These are phyloP conservation scores for Calcarius lapponicus DNA, from an alignment of 2,797 vertebrate species.

Conservation along the genomic window DNA sequence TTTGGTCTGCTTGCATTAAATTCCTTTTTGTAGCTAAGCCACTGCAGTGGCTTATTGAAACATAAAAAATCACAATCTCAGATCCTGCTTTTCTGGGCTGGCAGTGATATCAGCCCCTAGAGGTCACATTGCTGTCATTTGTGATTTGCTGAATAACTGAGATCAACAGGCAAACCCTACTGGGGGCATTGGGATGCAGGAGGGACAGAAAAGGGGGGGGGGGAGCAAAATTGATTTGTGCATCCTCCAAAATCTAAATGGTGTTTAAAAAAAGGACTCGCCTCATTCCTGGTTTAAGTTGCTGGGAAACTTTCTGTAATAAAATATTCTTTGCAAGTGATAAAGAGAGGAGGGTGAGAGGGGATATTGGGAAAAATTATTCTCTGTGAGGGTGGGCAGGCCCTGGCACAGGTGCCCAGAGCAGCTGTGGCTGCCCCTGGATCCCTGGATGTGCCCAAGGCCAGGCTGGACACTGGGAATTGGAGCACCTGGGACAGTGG, in stretches of 20 bases:
- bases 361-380: fast-evolving
- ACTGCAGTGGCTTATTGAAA: constrained; percentile 1
- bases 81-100: background rate
- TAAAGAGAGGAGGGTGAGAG: background rate
- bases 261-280: background rate
- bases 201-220: constrained; percentile 6
- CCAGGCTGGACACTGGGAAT: fast-evolving
- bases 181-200: background rate
- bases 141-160: background rate
- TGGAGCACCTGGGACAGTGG: background rate
- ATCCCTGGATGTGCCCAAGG: background rate
- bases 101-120: background rate
- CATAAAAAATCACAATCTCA: background rate
- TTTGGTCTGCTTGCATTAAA: background rate
- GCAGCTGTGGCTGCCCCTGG: background rate
- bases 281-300: background rate
- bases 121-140: background rate
- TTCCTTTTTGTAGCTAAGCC: background rate
- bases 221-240: constrained; percentile 1
- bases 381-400: fast-evolving
- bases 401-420: background rate
- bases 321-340: background rate
- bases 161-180: background rate
- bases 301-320: background rate
- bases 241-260: background rate